Percentiles rank a stretch among this genome's conserved stretches.
phyloP scores from a whole-genome alignment of 2,113 vertebrate species.

The Caloenas nicobarica region DNA sequence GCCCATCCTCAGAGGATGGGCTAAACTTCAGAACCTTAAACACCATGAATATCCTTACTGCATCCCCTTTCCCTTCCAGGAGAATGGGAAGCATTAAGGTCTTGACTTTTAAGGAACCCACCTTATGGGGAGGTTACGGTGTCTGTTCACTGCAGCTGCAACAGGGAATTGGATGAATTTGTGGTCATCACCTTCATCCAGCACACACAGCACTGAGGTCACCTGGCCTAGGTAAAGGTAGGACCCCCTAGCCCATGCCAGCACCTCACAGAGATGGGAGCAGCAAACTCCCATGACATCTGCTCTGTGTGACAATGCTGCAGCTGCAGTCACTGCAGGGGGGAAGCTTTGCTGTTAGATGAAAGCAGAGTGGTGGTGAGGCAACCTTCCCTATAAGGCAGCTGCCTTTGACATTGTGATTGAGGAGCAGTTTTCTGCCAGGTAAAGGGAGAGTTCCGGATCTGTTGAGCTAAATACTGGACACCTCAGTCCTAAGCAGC shows the following conservation, averaged over 20 bases:
- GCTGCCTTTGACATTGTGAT: neutral
- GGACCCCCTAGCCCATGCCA: neutral
- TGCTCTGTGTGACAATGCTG: accelerated
- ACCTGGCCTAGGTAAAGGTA: neutral
- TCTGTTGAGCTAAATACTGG: neutral
- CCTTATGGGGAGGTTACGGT: neutral
- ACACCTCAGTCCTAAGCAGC: neutral
- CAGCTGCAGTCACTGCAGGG: neutral
- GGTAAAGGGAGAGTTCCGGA: neutral
- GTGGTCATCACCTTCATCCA: neutral
- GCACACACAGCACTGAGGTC: neutral
- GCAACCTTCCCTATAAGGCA: neutral
- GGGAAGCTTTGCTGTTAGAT: neutral
- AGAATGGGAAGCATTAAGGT: neutral
- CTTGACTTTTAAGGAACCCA: neutral
- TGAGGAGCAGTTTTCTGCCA: neutral
- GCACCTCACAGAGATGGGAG: neutral
- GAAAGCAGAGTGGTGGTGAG: neutral
- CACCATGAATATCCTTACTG: neutral
- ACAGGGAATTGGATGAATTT: neutral
- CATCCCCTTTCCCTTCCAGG: neutral
- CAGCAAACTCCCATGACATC: neutral
- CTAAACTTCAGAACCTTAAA: neutral
- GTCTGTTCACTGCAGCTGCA: neutral
- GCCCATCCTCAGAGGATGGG: neutral